Base-by-base conservation (phyloP, 2,888 invertebrate species). In the Cephus rjabovi region DNA sequence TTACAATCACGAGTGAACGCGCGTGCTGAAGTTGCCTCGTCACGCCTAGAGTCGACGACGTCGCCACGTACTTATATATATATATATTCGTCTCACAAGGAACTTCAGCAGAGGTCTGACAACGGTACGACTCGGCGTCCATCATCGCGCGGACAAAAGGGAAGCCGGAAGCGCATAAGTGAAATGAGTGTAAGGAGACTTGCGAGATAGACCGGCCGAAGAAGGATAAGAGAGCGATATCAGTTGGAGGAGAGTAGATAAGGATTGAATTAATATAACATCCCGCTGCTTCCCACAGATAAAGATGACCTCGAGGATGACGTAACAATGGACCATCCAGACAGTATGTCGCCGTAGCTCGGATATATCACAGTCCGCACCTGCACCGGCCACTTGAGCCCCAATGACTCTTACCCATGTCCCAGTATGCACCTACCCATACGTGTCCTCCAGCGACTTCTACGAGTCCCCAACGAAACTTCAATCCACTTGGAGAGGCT, bases 281-380 rank as follows among this genome's bases (percentile, higher is more conserved):
- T 56, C 56, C 56, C 56, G 69, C 75, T 34, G 37, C 70, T 79
- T 75, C 78, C 33, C 69, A 34, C 34, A 34, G 31, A 68, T 76
- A 85, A 81, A 83, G 86, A 76, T 82, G 80, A 78, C 77, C 79
- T 71, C 78, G 77, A 81, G 73, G 80, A 77, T 87, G 86, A 86
- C 86, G 86, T 85, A 82, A 56, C 23, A 85, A 75, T 83, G 85
- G 83, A 83, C 81, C 83, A 71, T 84, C 70, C 86, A 89, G 88
- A 88, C 88, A 86, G 88, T 85, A 78, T 83, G 88, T 86, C 88
- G 88, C 88, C 88, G 68, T 76, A 77, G 77, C 78, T 81, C 74
- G 77, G 79, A 77, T 85, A 84, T 83, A 71, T 71, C 71, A 9
- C 83, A 82, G 89, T 89, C 1, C 83, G 81, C 81, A 85, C 86